phyloP scores from a whole-genome alignment of 2,888 invertebrate genomes.

The Tridacna gigas region DNA sequence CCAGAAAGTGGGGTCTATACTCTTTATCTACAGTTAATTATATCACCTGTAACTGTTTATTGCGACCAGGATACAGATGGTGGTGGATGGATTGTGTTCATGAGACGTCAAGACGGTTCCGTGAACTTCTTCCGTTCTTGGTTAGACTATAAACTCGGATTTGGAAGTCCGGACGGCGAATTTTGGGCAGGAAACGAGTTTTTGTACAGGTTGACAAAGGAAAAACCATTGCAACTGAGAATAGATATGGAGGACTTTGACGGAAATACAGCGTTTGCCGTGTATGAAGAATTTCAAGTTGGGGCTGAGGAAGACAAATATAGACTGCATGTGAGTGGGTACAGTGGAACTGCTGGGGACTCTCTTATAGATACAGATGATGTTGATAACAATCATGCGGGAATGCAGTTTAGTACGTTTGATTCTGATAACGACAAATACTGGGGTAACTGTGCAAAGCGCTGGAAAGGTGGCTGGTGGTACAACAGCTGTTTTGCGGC shows the following conservation, averaged over 20 bases:
- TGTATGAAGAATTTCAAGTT: not conserved
- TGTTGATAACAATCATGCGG: not conserved
- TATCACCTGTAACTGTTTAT: not conserved
- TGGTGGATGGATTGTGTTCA: not conserved
- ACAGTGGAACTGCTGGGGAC: conserved; percentile 1
- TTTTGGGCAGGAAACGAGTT: conserved; percentile 5
- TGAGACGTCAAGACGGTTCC: conserved; percentile 9
- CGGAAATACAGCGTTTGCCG: not conserved
- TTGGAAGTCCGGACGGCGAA: not conserved
- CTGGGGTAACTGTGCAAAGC: not conserved
- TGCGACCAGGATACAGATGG: not conserved
- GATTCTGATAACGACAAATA: not conserved
- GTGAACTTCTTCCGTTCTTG: not conserved
- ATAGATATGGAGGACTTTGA: conserved; percentile 13
- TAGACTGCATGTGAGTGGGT: not conserved
- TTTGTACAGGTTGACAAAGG: not conserved
- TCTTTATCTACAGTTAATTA: too few relatives aligned
- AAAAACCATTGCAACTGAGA: not conserved
- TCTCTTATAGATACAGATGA: not conserved
- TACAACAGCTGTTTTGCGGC: not conserved
- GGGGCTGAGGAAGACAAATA: not conserved
- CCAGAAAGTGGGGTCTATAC: too few relatives aligned
- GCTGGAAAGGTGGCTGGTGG: not conserved
- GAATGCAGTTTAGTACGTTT: not conserved
- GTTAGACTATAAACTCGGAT: not conserved